These are phyloP conservation scores for Theretra japonica DNA, from an alignment of 2,888 invertebrate genomes.

Conservation along the genomic window DNA sequence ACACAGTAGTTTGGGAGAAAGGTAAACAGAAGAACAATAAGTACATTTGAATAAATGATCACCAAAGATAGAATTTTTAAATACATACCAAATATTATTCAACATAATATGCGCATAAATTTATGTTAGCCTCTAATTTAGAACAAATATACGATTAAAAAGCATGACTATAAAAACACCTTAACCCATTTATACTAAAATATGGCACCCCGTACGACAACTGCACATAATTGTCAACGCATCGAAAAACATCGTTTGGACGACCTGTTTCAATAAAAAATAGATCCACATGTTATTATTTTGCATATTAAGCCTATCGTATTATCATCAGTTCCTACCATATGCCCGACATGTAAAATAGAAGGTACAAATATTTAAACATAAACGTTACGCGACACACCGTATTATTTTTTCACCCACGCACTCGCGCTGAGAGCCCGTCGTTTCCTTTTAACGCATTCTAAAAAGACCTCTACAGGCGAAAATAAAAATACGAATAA, in stretches of 20 bases:
- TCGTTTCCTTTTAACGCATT: conserved; percentile 72
- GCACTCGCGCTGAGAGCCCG: conserved; percentile 52
- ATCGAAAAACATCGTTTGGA: not conserved
- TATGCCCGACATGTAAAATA: conserved; percentile 41
- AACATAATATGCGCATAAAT: too few relatives aligned
- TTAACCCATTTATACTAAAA: too few relatives aligned
- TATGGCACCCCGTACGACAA: not conserved
- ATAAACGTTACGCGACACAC: conserved; percentile 51
- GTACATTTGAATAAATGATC: too few relatives aligned
- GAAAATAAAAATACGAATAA: conserved; percentile 78
- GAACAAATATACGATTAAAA: too few relatives aligned
- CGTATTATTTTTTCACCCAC: conserved; percentile 65
- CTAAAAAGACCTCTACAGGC: conserved; percentile 65
- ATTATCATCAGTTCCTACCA: conserved; percentile 19
- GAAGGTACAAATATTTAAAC: conserved; percentile 48
- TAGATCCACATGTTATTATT: conserved; percentile 4
- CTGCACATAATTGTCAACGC: not conserved
- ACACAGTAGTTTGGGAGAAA: too few relatives aligned
- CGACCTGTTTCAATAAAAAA: not conserved
- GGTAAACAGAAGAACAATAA: too few relatives aligned
- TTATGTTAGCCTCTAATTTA: too few relatives aligned
- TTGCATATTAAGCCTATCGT: conserved; percentile 5
- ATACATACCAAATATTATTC: too few relatives aligned
- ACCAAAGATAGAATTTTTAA: too few relatives aligned
- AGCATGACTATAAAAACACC: too few relatives aligned